phyloP scores from a whole-genome alignment of 2,888 invertebrate genomes.

The Apotomis capreana region DNA sequence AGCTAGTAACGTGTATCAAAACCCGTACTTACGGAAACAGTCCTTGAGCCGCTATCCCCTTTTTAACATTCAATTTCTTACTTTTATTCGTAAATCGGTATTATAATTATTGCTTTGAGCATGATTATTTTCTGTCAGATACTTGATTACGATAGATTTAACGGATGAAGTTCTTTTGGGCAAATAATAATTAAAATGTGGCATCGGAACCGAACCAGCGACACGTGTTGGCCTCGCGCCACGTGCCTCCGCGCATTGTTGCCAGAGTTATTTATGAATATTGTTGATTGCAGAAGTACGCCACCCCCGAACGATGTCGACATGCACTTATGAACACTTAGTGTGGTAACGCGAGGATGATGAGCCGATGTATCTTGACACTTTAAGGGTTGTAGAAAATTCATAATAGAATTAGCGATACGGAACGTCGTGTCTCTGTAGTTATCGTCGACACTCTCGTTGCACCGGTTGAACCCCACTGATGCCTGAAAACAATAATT shows the following conservation, averaged over 20 bases:
- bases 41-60: no score
- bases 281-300: slow-evolving; percentile 67
- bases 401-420: no score
- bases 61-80: no score
- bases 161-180: slow-evolving; percentile 58
- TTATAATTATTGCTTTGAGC: no score
- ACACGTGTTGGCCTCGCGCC: slow-evolving; percentile 58
- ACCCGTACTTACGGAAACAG: no score
- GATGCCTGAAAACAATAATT: no score
- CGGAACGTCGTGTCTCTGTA: no score
- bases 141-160: slow-evolving; percentile 34
- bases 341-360: slow-evolving; percentile 45
- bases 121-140: slow-evolving; percentile 5
- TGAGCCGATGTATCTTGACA: background rate
- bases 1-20: no score
- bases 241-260: slow-evolving; percentile 66
- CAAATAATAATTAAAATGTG: slow-evolving; percentile 71
- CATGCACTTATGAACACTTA: slow-evolving; percentile 64
- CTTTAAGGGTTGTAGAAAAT: background rate
- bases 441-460: no score
- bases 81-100: no score
- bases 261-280: slow-evolving; percentile 79
- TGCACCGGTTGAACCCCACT: no score
- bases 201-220: slow-evolving; percentile 52
- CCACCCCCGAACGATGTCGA: slow-evolving; percentile 58